Evolutionary conservation across 2,113 vertebrate species (phyloP).

Genomic region (Nothoprocta perdicaria): DNA sequence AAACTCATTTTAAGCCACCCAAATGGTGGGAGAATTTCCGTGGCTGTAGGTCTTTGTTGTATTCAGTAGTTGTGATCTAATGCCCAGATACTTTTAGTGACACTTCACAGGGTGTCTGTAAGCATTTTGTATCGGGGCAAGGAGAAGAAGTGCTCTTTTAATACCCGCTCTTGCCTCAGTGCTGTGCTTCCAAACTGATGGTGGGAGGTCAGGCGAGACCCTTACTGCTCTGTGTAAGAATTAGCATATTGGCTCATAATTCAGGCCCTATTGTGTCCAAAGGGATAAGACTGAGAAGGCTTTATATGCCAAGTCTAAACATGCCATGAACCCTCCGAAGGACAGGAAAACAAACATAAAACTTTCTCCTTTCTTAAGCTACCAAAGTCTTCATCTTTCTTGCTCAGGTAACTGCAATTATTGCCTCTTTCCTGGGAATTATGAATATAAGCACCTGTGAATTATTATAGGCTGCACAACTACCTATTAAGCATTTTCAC

Average conservation of each 20-base stretch:
- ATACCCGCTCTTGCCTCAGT: neutral
- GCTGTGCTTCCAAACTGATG: neutral
- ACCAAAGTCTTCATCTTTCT: neutral
- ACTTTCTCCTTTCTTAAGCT: neutral
- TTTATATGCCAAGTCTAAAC: neutral
- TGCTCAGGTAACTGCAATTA: neutral
- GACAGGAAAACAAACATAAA: neutral
- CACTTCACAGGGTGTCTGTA: neutral
- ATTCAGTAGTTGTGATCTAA: neutral
- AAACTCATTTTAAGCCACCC: neutral
- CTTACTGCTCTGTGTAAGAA: accelerated
- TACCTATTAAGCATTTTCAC: neutral
- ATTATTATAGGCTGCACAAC: neutral
- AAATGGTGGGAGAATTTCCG: neutral
- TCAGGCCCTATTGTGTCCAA: neutral
- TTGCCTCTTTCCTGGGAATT: neutral
- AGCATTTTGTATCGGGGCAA: neutral
- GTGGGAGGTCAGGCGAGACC: accelerated
- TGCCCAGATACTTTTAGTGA: neutral
- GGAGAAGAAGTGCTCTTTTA: neutral
- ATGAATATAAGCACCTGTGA: neutral
- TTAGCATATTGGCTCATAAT: neutral
- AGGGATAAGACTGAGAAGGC: neutral
- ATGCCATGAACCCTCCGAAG: neutral
- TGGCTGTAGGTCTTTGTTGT: neutral